Base-by-base conservation (phyloP, 2,888 invertebrate genomes). In the Athripsodes cinereus region DNA sequence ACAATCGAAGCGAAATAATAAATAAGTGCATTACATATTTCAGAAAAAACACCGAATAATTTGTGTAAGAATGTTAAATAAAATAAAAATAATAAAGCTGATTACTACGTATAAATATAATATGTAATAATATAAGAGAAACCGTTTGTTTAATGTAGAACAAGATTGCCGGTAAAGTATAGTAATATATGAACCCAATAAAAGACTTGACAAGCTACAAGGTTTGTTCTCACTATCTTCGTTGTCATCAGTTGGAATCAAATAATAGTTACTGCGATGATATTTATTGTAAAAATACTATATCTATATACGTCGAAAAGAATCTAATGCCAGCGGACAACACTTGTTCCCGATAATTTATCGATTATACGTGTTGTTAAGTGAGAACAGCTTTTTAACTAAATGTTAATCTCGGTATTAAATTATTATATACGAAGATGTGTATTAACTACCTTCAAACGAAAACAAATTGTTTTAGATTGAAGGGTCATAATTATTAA, bases 141-240 rank as follows among this genome's bases (percentile, higher is more conserved):
- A 40, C 40, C 40, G 40, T 40, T 40, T 40, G 40, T 40, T 40
- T 40, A n/a, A 40, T 40, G 40, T 40, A 40, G 40, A 40, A 40
- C 40, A 40, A 40, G 40, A 40, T 40, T 40, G 40, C 40, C 16
- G 40, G 40, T 40, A 40, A 40, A 16, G 40, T 40, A 40, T 40
- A 40, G 40, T 40, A 40, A 40, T 40, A 40, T 40, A 40, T 40
- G 40, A 40, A 40, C 40, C 40, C 40, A 40, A 40, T 40, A 40
- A 40, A 40, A 40, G n/a, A 40, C 40, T 40, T 40, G 40, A 40
- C 40, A 40, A 40, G 40, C 40, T n/a, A 40, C 40, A 40, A 40
- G 40, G 40, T 40, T 16, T 40, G 40, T 40, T 40, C 40, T 40
- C 40, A 40, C 40, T 40, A 40, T 40, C 40, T 40, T 40, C 40